Evolutionary conservation across 2,113 vertebrate species (phyloP).

Genomic region (Sebastes schlegelii): DNA sequence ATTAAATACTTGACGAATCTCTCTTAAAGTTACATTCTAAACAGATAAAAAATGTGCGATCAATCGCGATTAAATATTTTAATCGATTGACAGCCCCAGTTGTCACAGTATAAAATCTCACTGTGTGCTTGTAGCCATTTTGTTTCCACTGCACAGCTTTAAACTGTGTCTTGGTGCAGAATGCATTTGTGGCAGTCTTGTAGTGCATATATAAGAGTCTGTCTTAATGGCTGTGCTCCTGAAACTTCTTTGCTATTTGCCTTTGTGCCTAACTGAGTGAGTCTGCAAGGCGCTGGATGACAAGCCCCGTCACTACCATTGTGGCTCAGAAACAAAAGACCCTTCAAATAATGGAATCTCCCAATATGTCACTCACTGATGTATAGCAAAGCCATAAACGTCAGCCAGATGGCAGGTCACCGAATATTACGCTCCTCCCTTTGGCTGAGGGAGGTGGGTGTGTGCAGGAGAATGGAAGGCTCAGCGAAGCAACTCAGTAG

Average conservation of each 20-base stretch:
- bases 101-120: conserved; percentile 1
- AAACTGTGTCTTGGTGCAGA: conserved; percentile 16
- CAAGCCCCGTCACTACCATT: conserved; percentile 77
- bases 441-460: conserved; percentile 22
- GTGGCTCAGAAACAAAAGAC: conserved; percentile 71
- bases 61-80: too few relatives aligned
- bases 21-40: too few relatives aligned
- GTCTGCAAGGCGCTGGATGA: conserved; percentile 59
- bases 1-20: too few relatives aligned
- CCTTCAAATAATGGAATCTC: conserved; percentile 64
- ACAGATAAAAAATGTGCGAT: too few relatives aligned
- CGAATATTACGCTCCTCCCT: conserved; percentile 14
- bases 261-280: conserved; percentile 8
- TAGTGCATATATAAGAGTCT: conserved; percentile 6
- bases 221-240: conserved; percentile 46
- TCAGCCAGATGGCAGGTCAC: conserved; percentile 70
- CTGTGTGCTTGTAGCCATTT: not conserved
- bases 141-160: conserved; percentile 21
- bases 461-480: not conserved
- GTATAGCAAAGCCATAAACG: conserved; percentile 67
- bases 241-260: conserved; percentile 42
- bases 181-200: not conserved
- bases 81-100: not conserved
- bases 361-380: conserved; percentile 66
- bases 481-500: not conserved